phyloP scores from a whole-genome alignment of 2,113 vertebrate species.

The Protobothrops mucrosquamatus region DNA sequence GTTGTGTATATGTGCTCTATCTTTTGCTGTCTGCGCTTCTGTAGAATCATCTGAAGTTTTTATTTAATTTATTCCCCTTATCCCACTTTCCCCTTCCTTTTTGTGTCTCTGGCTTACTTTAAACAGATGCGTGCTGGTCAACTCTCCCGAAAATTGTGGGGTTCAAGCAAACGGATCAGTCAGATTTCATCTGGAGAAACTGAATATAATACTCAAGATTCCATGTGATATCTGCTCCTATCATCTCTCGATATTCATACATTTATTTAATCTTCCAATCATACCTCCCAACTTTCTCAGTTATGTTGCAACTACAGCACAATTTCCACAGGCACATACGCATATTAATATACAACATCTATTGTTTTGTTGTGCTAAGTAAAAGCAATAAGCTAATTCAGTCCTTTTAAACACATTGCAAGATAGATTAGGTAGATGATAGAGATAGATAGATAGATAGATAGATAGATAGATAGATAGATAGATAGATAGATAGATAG shows the following conservation, averaged over 20 bases:
- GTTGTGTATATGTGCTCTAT: conserved; percentile 42
- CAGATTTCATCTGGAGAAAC: conserved; percentile 96
- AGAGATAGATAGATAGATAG: no score
- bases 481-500: no score
- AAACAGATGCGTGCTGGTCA: conserved; percentile 93
- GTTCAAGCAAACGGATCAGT: conserved; percentile 91
- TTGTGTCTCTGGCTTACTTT: conserved; percentile 72
- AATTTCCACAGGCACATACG: conserved; percentile 29
- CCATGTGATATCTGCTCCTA: conserved; percentile 73
- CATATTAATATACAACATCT: conserved; percentile 28
- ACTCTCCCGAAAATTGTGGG: conserved; percentile 96
- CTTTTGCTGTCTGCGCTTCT: conserved; percentile 59
- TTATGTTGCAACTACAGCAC: conserved; percentile 36
- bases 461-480: no score
- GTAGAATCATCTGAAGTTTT: conserved; percentile 59
- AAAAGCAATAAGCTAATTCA: conserved; percentile 13
- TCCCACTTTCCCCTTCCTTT: conserved; percentile 51
- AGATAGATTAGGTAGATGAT: no score
- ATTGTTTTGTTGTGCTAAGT: conserved; percentile 20
- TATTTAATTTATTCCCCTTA: conserved; percentile 65
- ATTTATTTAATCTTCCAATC: conserved; percentile 52
- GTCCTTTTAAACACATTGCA: neutral
- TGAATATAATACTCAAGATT: conserved; percentile 89
- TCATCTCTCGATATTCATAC: conserved; percentile 61
- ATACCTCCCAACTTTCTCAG: conserved; percentile 32